Evolutionary conservation across 2,113 vertebrate species (phyloP), one percentile per base, ranked within the genome.

Genomic region (Dendrocopos noguchii): DNA sequence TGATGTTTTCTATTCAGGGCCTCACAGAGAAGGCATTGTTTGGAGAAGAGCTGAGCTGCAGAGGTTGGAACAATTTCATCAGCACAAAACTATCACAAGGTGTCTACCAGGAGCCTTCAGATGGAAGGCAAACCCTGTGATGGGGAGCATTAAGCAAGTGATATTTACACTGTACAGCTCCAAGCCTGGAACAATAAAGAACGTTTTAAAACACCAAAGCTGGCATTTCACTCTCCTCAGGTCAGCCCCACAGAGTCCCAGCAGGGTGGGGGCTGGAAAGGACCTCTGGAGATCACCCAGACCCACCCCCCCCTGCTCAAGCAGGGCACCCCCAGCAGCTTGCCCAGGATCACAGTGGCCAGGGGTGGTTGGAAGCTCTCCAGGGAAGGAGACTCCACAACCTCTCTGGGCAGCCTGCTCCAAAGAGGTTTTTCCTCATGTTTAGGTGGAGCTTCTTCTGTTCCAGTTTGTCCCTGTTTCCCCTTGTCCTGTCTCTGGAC

Each of bases 21-120:
- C 64, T 76, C n/a, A 95, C 86, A 95, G 95, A 96, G 94, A 94
- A 94, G 5, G 63, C 91, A 90, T 95, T 96, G 93, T 95, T 95
- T 4, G 1, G n/a, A 57, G 55, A 39, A 47, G 70, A 64, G 73
- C 53, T 3, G 52, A 42, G 59, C 56, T 88, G 90, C 80, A 85
- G 83, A 90, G 74, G 75, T 95, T 80, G 95, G 95, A 76, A 56
- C 75, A 89, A 87, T 93, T 95, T 96, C 91, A 94, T 91, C 84
- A 92, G 53, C 55, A n/a, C 28, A 46, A 61, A 90, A 78, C 77
- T 68, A 82, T 81, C 39, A 83, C 64, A 85, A 81, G 83, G 83
- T 92, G 87, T 72, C 83, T 21, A 42, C 21, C 66, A 81, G 75
- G 83, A 82, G 17, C 46, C 66, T 73, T 76, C 22, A 29, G 21